Evolutionary conservation across 2,888 invertebrate genomes (phyloP), one percentile per base, ranked within the genome.

Genomic region (Griposia aprilina): DNA sequence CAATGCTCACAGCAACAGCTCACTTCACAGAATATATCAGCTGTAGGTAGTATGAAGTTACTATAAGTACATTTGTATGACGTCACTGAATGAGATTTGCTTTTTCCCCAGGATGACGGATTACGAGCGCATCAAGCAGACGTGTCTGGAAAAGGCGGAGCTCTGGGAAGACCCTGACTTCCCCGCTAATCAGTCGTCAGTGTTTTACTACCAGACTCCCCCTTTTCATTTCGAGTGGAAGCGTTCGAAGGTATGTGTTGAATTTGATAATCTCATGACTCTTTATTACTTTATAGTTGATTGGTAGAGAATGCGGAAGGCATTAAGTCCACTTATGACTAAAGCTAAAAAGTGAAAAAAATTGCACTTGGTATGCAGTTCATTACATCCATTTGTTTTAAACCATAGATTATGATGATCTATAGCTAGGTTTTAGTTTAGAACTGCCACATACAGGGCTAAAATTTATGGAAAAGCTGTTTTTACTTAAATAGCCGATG

Each of bases 141-240:
- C 98, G 90, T 99, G 99, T 96, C 97, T 98, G 92, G 98, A 98
- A 95, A 97, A 98, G 88, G 98, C 98, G 62, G 98, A 98, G 93
- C 97, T 98, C 36, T 99, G 98, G 98, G 99, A 99, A 95, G 99
- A 99, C 95, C 98, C 98, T 0, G 99, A 99, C 94, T 99, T 99
- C 95, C 98, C 98, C 6, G 98, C 99, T 6, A 98, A 98, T 15
- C 99, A 99, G 95, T 97, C 98, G 10, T 99, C 99, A 3, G 98
- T 99, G 13, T 99, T 99, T 94, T 99, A 99, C 94, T 98, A 99
- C 95, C 99, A 99, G 95, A 99, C 98, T 23, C 99, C 99, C n/a
- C 98, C 99, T 0, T 99, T 99, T 94, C 98, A 98, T 91, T 99
- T 99, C 92, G 98, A 98, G 81, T 99, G 99, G 99, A 99, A 98